These are phyloP conservation scores for Cyphomyrmex costatus DNA, from an alignment of 1,140 invertebrate species.

Conservation along the genomic window DNA sequence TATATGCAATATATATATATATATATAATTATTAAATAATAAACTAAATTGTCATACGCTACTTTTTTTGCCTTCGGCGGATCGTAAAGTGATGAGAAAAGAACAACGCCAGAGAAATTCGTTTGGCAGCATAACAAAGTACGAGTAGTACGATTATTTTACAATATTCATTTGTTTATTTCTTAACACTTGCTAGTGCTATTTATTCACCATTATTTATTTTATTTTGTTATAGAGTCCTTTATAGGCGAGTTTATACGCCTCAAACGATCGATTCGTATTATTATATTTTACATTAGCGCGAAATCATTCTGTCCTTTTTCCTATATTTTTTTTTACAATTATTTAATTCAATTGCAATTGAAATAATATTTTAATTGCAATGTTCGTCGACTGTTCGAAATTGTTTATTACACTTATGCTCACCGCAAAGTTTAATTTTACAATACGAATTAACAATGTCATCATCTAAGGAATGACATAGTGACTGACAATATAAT, in stretches of 20 bases:
- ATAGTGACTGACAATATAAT: slow-evolving; percentile 30
- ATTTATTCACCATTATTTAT: slow-evolving; percentile 22
- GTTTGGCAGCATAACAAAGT: slow-evolving; percentile 47
- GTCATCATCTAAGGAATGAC: slow-evolving; percentile 25
- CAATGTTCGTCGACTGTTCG: slow-evolving; percentile 38
- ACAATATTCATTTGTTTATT: slow-evolving; percentile 50
- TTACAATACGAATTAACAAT: slow-evolving; percentile 48
- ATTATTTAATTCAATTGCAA: slow-evolving; percentile 50
- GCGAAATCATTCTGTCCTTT: neutral
- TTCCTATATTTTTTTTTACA: slow-evolving; percentile 18
- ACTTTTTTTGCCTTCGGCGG: neutral
- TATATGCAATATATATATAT: slow-evolving; percentile 21
- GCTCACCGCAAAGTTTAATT: slow-evolving; percentile 18
- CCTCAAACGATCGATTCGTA: slow-evolving; percentile 2
- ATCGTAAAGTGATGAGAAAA: slow-evolving; percentile 26
- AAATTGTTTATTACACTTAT: neutral
- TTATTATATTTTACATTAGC: slow-evolving; percentile 53
- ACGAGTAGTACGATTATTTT: slow-evolving; percentile 40
- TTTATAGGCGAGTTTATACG: slow-evolving; percentile 24
- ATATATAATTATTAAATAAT: slow-evolving; percentile 56
- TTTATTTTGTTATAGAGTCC: slow-evolving; percentile 44
- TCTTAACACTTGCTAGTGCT: slow-evolving; percentile 30
- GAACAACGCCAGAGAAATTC: neutral
- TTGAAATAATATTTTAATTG: slow-evolving; percentile 17
- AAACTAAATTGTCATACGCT: slow-evolving; percentile 29